A percentile compares a stretch with the other conserved stretches of the same genome.
phyloP scores from a whole-genome alignment of 2,797 vertebrate species.

The Melanotaenia maccullochi region DNA sequence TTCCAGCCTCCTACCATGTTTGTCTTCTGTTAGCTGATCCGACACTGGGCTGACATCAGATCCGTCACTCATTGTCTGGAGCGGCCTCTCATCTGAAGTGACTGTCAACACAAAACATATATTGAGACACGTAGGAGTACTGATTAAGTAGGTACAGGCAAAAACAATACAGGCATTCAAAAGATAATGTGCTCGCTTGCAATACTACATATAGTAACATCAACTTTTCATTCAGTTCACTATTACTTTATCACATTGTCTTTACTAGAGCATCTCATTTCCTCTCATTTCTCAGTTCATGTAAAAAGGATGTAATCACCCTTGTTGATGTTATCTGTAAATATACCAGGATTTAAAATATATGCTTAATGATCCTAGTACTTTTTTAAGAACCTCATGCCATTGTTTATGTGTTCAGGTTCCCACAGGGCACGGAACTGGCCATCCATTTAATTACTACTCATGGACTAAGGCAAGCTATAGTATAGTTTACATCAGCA shows the following conservation, averaged over 20 bases:
- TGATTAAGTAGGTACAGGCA: background rate
- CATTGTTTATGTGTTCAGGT: slow-evolving; percentile 30
- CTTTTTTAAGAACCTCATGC: slow-evolving; percentile 6
- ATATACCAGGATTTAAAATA: slow-evolving; percentile 26
- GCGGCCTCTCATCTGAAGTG: slow-evolving; percentile 65
- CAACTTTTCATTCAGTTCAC: background rate
- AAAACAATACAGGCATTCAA: background rate
- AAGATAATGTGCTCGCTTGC: background rate
- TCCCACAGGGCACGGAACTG: slow-evolving; percentile 44
- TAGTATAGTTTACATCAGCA: slow-evolving; percentile 26
- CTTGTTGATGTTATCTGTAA: slow-evolving; percentile 27
- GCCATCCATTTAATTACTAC: slow-evolving; percentile 48
- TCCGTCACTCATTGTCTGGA: slow-evolving; percentile 69
- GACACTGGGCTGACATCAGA: slow-evolving; percentile 59
- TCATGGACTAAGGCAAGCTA: background rate
- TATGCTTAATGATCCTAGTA: slow-evolving; percentile 29
- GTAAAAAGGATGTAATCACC: background rate
- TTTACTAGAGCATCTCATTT: background rate
- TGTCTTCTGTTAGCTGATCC: slow-evolving; percentile 74
- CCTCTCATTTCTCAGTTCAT: slow-evolving; percentile 6
- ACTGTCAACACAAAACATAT: slow-evolving; percentile 48
- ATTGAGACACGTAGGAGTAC: slow-evolving; percentile 33
- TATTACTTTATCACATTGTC: background rate
- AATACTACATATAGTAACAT: background rate
- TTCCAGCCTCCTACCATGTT: slow-evolving; percentile 71